Conservation (phyloP, 2,888 invertebrate genomes). For the Koerneria pararmatus region DNA sequence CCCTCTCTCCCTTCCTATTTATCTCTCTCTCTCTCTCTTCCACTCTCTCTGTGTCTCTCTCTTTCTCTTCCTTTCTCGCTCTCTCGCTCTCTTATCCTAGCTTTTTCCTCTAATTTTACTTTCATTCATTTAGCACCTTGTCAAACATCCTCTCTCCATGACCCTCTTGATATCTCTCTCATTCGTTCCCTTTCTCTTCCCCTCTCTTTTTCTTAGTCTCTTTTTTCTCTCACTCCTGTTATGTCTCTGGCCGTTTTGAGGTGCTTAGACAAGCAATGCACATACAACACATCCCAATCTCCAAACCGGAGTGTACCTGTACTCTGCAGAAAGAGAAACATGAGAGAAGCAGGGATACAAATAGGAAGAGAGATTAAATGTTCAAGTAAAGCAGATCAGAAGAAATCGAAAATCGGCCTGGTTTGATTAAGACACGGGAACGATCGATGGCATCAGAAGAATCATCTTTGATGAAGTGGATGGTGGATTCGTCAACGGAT, state of each 20-base stretch:
- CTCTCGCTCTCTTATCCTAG: slow-evolving; percentile 15
- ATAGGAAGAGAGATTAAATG: too few relatives aligned
- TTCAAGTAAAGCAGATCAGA: too few relatives aligned
- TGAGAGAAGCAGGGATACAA: too few relatives aligned
- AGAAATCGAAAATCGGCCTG: too few relatives aligned
- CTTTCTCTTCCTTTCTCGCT: not conserved
- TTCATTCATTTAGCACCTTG: not conserved
- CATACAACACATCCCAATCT: too few relatives aligned
- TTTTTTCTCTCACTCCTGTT: too few relatives aligned
- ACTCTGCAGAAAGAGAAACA: too few relatives aligned
- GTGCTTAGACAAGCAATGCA: too few relatives aligned
- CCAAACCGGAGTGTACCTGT: too few relatives aligned
- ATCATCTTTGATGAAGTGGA: slow-evolving; percentile 47
- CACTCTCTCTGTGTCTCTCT: not conserved
- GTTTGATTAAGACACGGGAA: slow-evolving; percentile 40
- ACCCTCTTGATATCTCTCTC: not conserved
- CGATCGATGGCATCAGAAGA: slow-evolving; percentile 43
- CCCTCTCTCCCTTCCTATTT: not conserved
- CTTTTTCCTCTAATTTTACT: slow-evolving; percentile 4
- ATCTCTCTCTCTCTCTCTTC: not conserved
- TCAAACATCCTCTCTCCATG: slow-evolving; percentile 20
- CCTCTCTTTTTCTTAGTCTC: not conserved
- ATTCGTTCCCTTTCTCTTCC: not conserved
- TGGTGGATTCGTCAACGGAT: slow-evolving; percentile 35
- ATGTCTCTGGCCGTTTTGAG: too few relatives aligned